Base-by-base conservation (phyloP, 2,888 invertebrate genomes). In the Chrysina gloriosa region DNA sequence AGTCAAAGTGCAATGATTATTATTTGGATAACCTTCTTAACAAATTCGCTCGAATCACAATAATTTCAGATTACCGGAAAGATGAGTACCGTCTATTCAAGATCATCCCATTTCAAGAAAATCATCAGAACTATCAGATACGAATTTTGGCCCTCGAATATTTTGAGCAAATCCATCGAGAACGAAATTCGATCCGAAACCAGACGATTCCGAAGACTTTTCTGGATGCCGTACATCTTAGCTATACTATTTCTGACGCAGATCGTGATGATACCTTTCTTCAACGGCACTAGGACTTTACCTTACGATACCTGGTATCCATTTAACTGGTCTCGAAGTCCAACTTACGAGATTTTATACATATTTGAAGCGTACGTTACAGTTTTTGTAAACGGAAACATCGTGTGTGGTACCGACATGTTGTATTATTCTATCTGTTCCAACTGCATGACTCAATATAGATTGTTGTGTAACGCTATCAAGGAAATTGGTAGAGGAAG, bases 261-360 rank as follows among this genome's bases (percentile, higher is more conserved):
- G 2, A 69, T 74, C 31, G 48, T 70, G n/a, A 56, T 65, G 19
- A 54, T 63, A 16, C 73, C 73, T 2, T 58, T 71, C 11, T 31
- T 69, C 14, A 63, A 71, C n/a, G 72, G 70, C 16, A 6, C 21
- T n/a, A 68, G 65, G 50, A 27, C 56, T 2, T 45, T 74, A 25
- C 74, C 72, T 7, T 74, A 72, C 27, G 34, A 52, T 29, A 65
- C 70, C 1, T 73, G 71, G 70, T 73, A 69, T 31, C 73, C 71
- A 2, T 73, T 72, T 25, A 45, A 69, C 25, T 71, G 67, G 65
- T 25, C 36, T 6, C 1, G 3, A 21, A 70, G 69, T 9, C 71
- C 71, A 1, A 14, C 65, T 16, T 74, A 72, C 42, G 73, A 74
- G 67, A 65, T 71, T 9, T 21, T 72, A n/a, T 74, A 73, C 34